Evolutionary conservation across 2,797 vertebrate species (phyloP).

Genomic region (Bucorvus abyssinicus): DNA sequence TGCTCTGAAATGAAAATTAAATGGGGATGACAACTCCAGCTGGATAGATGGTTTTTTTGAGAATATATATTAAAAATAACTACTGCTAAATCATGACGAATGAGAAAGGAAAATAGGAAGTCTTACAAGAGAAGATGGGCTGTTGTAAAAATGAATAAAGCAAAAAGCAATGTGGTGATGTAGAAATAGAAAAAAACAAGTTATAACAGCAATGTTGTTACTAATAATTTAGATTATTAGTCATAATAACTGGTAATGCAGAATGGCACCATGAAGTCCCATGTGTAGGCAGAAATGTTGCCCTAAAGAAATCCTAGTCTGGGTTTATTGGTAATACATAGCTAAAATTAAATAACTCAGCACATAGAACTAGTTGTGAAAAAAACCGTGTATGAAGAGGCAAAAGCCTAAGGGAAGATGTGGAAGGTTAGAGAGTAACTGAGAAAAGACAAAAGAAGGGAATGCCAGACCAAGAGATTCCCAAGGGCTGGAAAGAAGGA

Average conservation of each 20-base stretch:
- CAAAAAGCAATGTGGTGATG: neutral
- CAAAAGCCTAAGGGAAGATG: neutral
- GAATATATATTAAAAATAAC: neutral
- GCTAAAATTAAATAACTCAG: neutral
- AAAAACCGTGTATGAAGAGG: neutral
- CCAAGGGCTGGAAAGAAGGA: neutral
- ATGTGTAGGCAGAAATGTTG: neutral
- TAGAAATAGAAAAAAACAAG: neutral
- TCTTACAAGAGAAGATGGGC: neutral
- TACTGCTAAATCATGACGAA: neutral
- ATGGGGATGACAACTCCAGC: neutral
- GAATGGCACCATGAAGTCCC: neutral
- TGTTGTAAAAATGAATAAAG: neutral
- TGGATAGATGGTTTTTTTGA: neutral
- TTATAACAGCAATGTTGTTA: neutral
- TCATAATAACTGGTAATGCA: neutral
- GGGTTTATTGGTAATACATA: neutral
- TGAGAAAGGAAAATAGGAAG: neutral
- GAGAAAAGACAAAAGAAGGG: neutral
- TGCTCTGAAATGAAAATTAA: slow-evolving; percentile 11
- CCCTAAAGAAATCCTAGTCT: neutral
- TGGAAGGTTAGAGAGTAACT: neutral
- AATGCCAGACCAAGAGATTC: neutral
- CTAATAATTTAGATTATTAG: neutral
- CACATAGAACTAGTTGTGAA: neutral